Base-by-base conservation (phyloP, 2,888 invertebrate species). In the Mycalesis mineus region DNA sequence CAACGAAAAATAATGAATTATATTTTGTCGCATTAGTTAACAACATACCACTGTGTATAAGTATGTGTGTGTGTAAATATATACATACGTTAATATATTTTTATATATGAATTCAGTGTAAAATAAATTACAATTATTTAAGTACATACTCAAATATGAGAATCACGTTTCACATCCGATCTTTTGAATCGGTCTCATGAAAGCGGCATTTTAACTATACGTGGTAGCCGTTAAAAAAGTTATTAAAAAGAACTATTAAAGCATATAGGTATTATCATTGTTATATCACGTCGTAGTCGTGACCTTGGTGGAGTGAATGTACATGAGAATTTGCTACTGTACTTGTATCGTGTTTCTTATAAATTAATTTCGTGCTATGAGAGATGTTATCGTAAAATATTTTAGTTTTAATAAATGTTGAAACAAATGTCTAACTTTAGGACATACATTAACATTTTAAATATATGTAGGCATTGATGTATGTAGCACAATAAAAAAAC, bases 291-390 rank as follows among this genome's bases (percentile, higher is more conserved):
- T 17, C 57, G 68, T 76, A 79, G 64, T 80, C 76, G 73, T 84
- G 82, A 84, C 84, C 84, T 86, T 85, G 73, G 47, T 63, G 58
- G 68, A 69, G 82, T 78, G 80, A 83, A 78, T 70, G 82, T 76
- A 31, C 3, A 7, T 31, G 31, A 7, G 69, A 62, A 60, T 48
- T 61, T 66, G 62, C 65, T 64, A 58, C 64, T 31, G 14, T n/a
- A 31, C 14, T 15, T 33, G 15, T 17, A 17, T 33, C 31, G 15
- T 9, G 31, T 47, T 15, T 6, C 44, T 44, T 17, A 22, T 22
- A n/a, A 28, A 8, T 29, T 7, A 7, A 44, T 44, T 28, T n/a
- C n/a, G 13, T 45, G 13, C 13, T 6, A 8, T 1, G 1, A 13
- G n/a, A 42, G 45, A 45, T 45, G 14, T 8, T 44, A 44, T 44